Evolutionary conservation across 2,888 invertebrate species (phyloP), one percentile per base, ranked within the genome.

Genomic region (Steinernema scapterisci): DNA sequence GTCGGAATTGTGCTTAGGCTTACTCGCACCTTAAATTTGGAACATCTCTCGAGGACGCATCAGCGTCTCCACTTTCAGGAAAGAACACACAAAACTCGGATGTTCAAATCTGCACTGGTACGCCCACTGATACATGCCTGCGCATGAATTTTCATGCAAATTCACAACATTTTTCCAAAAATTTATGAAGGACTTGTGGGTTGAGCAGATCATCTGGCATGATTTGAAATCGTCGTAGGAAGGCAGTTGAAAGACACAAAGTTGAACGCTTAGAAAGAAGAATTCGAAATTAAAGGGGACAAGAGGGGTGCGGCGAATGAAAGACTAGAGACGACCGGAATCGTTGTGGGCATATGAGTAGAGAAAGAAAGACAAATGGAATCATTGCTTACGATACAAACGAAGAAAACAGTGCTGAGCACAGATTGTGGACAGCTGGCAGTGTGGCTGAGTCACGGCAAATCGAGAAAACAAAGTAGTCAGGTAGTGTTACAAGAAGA

Each of bases 151-250:
- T 19, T 38, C 9, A 38, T 38, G 38, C 38, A 38, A 38, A 38
- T 38, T 9, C 38, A 38, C 38, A 19, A 11, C 23, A 11, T 63
- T 25, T 63, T 63, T 63, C 38, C 63, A 63, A 63, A 63, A 63
- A 63, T 63, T 63, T 63, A 63, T 63, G 27, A 63, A 63, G 63
- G 63, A 63, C 63, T 9, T 19, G 63, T 63, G 63, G 63, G 31
- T 27, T 63, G 63, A 63, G 63, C 63, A 31, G 63, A 63, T 27
- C 63, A 63, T 63, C 11, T 19, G 63, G 25, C 38, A 63, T 31
- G 27, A 63, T 63, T 63, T 63, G 16, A 2, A 63, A 3, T 63
- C 63, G 63, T 63, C 31, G 19, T 2, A 16, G 52, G 63, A 63
- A 27, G 25, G 27, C 11, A 63, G 38, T 21, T 31, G 16, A 63